A percentile compares a stretch with the other conserved stretches of the same genome.
These are phyloP conservation scores for Caenorhabditis sp. DNA, from an alignment of 2,888 invertebrate species.

Conservation along the genomic window DNA sequence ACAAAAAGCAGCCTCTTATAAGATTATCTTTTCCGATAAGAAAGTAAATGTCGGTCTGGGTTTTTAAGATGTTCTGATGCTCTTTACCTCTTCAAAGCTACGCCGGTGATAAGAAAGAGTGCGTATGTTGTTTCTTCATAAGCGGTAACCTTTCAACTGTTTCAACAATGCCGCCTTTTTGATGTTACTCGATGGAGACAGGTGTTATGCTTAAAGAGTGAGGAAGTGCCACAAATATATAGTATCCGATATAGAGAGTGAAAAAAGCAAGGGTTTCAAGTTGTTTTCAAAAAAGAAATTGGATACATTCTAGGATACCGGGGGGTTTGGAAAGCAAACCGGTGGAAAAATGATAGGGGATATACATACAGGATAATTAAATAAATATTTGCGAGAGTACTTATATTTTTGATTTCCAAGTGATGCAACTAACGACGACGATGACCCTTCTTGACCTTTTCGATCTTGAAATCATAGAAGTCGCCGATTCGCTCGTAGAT, in stretches of 20 bases:
- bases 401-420: too few species aligned
- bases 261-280: too few species aligned
- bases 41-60: slow-evolving; percentile 3
- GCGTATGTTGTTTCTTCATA: too few species aligned
- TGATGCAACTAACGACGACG: background rate
- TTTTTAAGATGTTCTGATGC: slow-evolving; percentile 12
- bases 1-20: too few species aligned
- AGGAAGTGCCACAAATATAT: too few species aligned
- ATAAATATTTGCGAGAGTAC: too few species aligned
- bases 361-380: too few species aligned
- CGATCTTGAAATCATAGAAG: slow-evolving; percentile 12
- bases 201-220: background rate
- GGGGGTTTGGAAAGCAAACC: too few species aligned
- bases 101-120: slow-evolving; percentile 11
- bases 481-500: slow-evolving; percentile 1
- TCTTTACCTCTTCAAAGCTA: slow-evolving; percentile 10
- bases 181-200: background rate
- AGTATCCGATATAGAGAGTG: too few species aligned
- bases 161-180: slow-evolving; percentile 13
- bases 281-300: too few species aligned
- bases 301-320: too few species aligned
- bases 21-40: background rate
- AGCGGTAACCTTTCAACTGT: slow-evolving; percentile 33
- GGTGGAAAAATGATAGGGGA: too few species aligned
- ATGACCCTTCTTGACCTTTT: background rate